Base-by-base conservation (phyloP, 2,888 invertebrate species). In the Lingula anatina region DNA sequence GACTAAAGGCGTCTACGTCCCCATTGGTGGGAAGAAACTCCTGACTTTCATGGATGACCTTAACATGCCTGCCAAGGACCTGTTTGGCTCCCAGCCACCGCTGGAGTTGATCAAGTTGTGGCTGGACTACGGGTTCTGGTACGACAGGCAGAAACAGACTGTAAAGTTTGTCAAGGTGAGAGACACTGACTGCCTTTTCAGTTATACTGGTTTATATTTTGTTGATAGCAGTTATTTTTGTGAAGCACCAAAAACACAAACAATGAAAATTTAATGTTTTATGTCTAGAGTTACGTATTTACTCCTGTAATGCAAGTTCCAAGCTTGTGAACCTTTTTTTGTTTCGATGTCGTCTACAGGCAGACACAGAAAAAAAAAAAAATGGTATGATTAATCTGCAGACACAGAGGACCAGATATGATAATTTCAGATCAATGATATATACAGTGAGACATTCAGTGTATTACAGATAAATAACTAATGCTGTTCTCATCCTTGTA, bases 91-190 rank as follows among this genome's bases (percentile, higher is more conserved):
- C 0, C 91, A 92, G 73, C 90, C 92, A 4, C 90, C 92, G 0
- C 78, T 93, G 5, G 92, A 93, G 75, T 79, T 92, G 42, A 80
- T 92, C 44, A 80, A 88, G 20, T 86, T 90, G 62, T 90, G 89
- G 89, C 82, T 90, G 50, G 90, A 90, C 77, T 90, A 92, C 68
- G 87, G 87, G 1, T 91, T 89, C 79, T 92, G 91, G 91, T 92
- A 88, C 72, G 87, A 92, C 72, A 79, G 91, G 1, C 78, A 79
- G 53, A 90, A 87, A 70, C 90, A 90, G 77, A 84, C 83, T 68
- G 80, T 85, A 64, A 89, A 85, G 71, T 85, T 86, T 62, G 83
- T 91, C 47, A 84, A 84, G 81, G 86, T 86, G 56, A 49, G n/a
- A 18, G 21, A 18, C n/a, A 12, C n/a, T n/a, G n/a, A n/a, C 9